Base-by-base conservation (phyloP, 2,888 invertebrate genomes). In the Cheilosia soror region DNA sequence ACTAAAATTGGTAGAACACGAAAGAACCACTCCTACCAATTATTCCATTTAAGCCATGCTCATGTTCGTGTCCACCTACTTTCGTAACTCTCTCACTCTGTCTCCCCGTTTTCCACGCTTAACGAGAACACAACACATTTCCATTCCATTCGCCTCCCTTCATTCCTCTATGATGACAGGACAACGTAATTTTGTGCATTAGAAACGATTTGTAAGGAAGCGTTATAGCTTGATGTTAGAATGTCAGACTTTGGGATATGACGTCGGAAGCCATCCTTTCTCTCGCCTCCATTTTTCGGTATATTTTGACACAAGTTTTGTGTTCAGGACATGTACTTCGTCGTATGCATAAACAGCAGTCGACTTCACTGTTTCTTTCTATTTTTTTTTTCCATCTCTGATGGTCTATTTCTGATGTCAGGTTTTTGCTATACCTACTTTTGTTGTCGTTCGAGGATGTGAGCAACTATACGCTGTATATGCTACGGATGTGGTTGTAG, bases 21-120 rank as follows among this genome's bases (percentile, higher is more conserved):
- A 84, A 79, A 71, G 49, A 47, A 76, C 84, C 79, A 84, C 84
- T 84, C 84, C 84, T 75, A 79, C 84, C 84, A 84, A 84, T 84
- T 84, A 84, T 80, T 84, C 71, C 79, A 79, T 84, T 79, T 80
- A 84, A 84, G 66, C 75, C 66, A 73, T 71, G 69, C 63, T 75
- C 75, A 75, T 84, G 79, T 80, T 71, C 71, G 75, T 84, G 75
- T 80, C 79, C 84, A 75, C 84, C 79, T 80, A 79, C 79, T 84
- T 79, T 71, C 31, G 68, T 47, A 75, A 62, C 44, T 68, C 55
- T 62, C 53, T 25, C 44, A 55, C 44, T 68, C 55, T 27, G 62
- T 60, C 53, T 20, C 42, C 44, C 49, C 25, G 53, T 9, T 57
- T 40, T 55, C 13, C 42, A 27, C 20, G 9, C 27, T 51, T 37